Percentiles rank a stretch among this genome's conserved stretches.
phyloP scores from a whole-genome alignment of 2,113 vertebrate species.

The Malurus melanocephalus region DNA sequence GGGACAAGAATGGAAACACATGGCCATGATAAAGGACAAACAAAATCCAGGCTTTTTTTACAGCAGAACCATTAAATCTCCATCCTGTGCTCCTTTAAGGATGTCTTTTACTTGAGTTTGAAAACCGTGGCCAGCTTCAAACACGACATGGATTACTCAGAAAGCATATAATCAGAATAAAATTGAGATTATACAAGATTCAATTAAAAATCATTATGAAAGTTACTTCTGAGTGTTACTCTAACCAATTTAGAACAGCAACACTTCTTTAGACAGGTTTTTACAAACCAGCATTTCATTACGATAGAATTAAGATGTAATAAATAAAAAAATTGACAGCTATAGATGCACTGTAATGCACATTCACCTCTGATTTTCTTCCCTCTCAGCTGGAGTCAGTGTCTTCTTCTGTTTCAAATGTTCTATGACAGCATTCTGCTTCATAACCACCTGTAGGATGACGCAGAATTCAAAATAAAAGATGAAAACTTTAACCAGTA shows the following conservation, averaged over 20 bases:
- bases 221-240: not conserved
- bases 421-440: slow-evolving; percentile 90
- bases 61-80: not conserved
- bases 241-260: not conserved
- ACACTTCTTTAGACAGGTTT: not conserved
- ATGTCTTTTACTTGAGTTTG: not conserved
- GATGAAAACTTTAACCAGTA: slow-evolving; percentile 10
- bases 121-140: not conserved
- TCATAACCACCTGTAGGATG: slow-evolving; percentile 81
- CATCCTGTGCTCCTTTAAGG: not conserved
- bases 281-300: not conserved
- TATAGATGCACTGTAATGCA: not conserved
- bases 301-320: not conserved
- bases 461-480: slow-evolving; percentile 50
- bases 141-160: not conserved
- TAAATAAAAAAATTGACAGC: not conserved
- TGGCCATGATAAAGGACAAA: not conserved
- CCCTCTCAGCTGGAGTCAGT: slow-evolving; percentile 88
- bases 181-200: not conserved
- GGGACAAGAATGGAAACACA: not conserved
- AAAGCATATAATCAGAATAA: not conserved
- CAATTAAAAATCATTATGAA: not conserved
- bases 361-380: slow-evolving; percentile 94
- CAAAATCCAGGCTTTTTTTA: not conserved
- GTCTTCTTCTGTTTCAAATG: slow-evolving; percentile 93